Conservation (phyloP, 1,140 invertebrate species). For the Zaprionus lachaisei region DNA sequence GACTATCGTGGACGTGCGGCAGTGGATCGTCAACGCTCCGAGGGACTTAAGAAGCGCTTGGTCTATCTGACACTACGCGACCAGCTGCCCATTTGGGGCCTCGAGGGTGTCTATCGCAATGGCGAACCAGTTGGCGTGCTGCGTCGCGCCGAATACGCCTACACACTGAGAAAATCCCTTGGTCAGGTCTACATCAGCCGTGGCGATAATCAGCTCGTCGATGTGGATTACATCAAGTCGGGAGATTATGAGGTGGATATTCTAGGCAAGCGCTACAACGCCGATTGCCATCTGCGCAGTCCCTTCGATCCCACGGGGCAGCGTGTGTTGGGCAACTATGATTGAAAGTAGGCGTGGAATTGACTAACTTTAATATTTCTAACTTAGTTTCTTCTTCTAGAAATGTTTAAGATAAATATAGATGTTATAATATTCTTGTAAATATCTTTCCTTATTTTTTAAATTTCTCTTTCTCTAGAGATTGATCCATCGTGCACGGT, state of each 20-base stretch:
- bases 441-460: too few species aligned
- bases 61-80: constrained; percentile 90
- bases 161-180: constrained; percentile 89
- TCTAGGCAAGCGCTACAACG: constrained; percentile 89
- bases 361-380: not conserved
- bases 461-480: too few species aligned
- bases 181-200: constrained; percentile 85
- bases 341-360: not conserved
- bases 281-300: constrained; percentile 89
- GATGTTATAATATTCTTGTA: not conserved
- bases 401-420: not conserved
- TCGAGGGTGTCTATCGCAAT: constrained; percentile 93
- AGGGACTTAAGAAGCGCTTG: constrained; percentile 90
- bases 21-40: constrained; percentile 87
- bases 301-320: constrained; percentile 91
- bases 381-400: not conserved
- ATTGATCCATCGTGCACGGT: too few species aligned
- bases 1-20: constrained; percentile 91
- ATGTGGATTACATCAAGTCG: constrained; percentile 89
- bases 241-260: constrained; percentile 93
- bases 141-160: constrained; percentile 92
- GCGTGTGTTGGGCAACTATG: constrained; percentile 77
- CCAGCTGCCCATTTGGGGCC: constrained; percentile 90
- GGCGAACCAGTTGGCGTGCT: constrained; percentile 91
- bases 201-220: constrained; percentile 82